phyloP scores from a whole-genome alignment of 1,140 invertebrate species.

The Drosophila repleta region DNA sequence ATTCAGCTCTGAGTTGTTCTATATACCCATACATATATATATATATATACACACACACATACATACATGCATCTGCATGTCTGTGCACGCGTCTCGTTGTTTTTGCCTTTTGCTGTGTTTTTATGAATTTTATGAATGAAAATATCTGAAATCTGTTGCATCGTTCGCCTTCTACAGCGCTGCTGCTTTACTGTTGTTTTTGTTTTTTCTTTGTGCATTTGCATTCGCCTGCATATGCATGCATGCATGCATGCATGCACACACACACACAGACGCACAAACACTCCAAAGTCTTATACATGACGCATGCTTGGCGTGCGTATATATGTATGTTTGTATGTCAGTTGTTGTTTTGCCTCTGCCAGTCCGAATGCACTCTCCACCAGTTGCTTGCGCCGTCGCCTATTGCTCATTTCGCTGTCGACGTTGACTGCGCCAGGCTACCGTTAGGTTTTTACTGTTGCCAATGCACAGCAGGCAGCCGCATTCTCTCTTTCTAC shows the following conservation, averaged over 20 bases:
- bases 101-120: conserved; percentile 44
- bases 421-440: conserved; percentile 17
- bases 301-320: conserved; percentile 26
- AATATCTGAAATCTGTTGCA: conserved; percentile 65
- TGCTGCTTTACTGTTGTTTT: conserved; percentile 14
- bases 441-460: conserved; percentile 28
- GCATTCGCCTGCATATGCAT: conserved; percentile 16
- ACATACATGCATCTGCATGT: conserved; percentile 4
- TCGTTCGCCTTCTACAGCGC: background rate
- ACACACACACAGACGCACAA: background rate
- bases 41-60: conserved; percentile 18
- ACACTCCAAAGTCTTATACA: background rate
- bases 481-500: background rate
- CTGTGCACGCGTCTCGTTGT: conserved; percentile 30
- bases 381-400: conserved; percentile 60
- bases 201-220: conserved; percentile 43
- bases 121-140: conserved; percentile 75
- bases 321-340: conserved; percentile 9
- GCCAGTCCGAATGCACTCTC: conserved; percentile 72
- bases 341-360: conserved; percentile 1
- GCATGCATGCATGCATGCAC: background rate
- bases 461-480: conserved; percentile 24
- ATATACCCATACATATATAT: conserved; percentile 35
- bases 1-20: background rate
- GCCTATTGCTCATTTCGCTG: background rate